phyloP scores from a whole-genome alignment of 2,113 vertebrate genomes.

The Alexandromys fortis region DNA sequence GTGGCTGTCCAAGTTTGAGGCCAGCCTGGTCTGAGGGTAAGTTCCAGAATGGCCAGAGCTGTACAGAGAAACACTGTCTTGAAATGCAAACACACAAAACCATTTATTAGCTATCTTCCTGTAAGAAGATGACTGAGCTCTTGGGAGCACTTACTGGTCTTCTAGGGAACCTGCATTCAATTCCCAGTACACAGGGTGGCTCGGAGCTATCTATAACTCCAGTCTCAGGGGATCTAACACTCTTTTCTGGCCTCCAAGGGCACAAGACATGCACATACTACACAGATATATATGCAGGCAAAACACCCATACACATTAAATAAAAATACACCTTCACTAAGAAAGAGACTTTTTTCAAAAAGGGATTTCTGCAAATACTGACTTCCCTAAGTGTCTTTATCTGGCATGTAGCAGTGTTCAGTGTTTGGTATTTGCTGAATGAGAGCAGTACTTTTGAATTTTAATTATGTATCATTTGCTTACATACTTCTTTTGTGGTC shows the following conservation, averaged over 20 bases:
- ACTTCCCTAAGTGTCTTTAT: slow-evolving; percentile 1
- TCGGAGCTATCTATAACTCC: background rate
- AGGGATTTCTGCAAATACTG: slow-evolving; percentile 1
- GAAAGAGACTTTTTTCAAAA: background rate
- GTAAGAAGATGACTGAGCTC: background rate
- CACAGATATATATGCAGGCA: background rate
- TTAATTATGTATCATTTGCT: background rate
- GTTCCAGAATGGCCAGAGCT: background rate
- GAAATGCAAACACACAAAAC: background rate
- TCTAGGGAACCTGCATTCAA: background rate
- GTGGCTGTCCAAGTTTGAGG: background rate
- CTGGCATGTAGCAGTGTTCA: background rate
- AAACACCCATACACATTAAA: background rate
- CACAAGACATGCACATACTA: background rate
- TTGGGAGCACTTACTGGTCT: background rate
- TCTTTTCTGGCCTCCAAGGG: background rate
- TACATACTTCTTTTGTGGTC: slow-evolving; percentile 2
- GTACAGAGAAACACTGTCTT: background rate
- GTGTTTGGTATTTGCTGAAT: slow-evolving; percentile 10
- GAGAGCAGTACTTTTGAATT: background rate
- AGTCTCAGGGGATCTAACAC: background rate
- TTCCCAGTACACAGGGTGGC: background rate
- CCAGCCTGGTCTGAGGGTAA: background rate
- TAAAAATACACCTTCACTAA: background rate
- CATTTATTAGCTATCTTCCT: background rate